These are phyloP conservation scores for Recurvirostra avosetta DNA, from an alignment of 2,113 vertebrate genomes.

Conservation along the genomic window DNA sequence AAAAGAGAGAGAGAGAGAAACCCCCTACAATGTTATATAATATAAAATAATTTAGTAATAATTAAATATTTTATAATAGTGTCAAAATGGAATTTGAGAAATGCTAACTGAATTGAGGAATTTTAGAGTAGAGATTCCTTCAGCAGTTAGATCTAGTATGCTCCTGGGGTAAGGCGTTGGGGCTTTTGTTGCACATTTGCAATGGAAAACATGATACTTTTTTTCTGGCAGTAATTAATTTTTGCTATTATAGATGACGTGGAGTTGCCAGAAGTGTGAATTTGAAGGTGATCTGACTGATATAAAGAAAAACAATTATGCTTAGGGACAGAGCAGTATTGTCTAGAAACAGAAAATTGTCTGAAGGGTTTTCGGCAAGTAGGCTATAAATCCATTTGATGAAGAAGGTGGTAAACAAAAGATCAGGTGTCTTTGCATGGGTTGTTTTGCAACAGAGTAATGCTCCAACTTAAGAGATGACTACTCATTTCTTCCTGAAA, in stretches of 20 bases:
- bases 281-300: neutral
- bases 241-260: neutral
- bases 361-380: neutral
- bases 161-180: accelerated
- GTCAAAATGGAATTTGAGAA: neutral
- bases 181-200: neutral
- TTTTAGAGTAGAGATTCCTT: neutral
- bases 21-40: neutral
- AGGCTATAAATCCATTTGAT: neutral
- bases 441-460: neutral
- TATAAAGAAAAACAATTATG: neutral
- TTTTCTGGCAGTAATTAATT: neutral
- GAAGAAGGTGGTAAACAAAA: neutral
- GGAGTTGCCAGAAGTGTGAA: neutral
- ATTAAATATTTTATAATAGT: neutral
- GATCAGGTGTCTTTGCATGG: neutral
- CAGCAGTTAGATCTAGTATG: neutral
- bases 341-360: neutral
- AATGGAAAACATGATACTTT: neutral
- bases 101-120: neutral
- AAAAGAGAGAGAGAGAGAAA: too few relatives aligned
- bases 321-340: neutral
- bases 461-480: neutral
- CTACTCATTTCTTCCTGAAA: neutral
- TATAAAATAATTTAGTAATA: neutral